phyloP scores from a whole-genome alignment of 2,797 vertebrate genomes.

The Fratercula arctica region DNA sequence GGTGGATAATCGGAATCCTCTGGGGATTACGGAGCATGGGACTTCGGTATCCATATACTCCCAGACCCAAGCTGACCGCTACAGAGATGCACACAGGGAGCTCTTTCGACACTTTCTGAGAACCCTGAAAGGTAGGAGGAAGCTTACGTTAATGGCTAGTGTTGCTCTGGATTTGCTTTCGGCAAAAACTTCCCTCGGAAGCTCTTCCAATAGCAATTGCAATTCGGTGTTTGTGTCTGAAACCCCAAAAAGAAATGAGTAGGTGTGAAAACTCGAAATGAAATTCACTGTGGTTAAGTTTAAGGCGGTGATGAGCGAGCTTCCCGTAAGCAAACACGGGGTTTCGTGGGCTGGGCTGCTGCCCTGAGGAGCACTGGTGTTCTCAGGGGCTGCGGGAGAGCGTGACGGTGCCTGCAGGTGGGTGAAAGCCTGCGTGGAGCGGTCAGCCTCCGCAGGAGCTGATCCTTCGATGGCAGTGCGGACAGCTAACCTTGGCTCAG shows the following conservation, averaged over 20 bases:
- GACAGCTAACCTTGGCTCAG: neutral
- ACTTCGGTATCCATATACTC: neutral
- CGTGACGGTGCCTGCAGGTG: rapidly evolving
- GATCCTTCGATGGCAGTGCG: rapidly evolving
- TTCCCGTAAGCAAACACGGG: neutral
- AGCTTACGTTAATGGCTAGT: rapidly evolving
- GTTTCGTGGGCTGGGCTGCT: neutral
- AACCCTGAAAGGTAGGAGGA: constrained; percentile 39
- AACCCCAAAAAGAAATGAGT: neutral
- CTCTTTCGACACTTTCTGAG: constrained; percentile 63
- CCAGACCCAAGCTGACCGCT: constrained; percentile 34
- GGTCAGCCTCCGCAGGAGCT: neutral
- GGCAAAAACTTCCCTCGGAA: rapidly evolving
- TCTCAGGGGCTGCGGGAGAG: neutral
- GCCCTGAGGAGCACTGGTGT: rapidly evolving
- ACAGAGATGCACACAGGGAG: constrained; percentile 14
- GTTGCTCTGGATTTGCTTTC: neutral
- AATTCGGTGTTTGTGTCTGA: neutral
- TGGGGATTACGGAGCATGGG: constrained; percentile 54
- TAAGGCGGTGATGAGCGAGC: neutral
- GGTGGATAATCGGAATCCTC: constrained; percentile 61
- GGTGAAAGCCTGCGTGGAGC: rapidly evolving
- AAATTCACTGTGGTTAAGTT: rapidly evolving
- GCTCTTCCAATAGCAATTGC: neutral
- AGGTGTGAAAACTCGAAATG: neutral